Conservation (phyloP, 1,140 invertebrate species). For the Dreissena polymorpha region DNA sequence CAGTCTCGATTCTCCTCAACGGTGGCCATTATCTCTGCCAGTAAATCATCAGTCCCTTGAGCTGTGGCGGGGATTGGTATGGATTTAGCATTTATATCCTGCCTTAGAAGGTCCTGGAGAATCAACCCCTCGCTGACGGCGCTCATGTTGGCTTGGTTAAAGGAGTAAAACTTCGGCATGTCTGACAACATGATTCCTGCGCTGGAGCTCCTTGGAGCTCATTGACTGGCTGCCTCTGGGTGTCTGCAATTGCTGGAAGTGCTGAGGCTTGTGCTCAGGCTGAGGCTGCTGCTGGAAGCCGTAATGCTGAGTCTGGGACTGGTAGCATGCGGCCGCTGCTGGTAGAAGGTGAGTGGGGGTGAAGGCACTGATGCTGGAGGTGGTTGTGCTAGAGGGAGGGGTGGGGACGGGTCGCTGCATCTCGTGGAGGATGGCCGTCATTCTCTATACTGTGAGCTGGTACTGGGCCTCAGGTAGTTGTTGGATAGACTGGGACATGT, state of each 20-base stretch:
- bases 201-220: slow-evolving; percentile 14
- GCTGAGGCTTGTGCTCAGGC: slow-evolving; percentile 33
- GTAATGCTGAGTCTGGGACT: slow-evolving; percentile 32
- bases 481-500: slow-evolving; percentile 45
- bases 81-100: slow-evolving; percentile 30
- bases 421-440: slow-evolving; percentile 45
- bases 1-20: slow-evolving; percentile 35
- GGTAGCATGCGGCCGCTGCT: slow-evolving; percentile 20
- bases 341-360: slow-evolving; percentile 28
- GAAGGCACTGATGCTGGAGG: slow-evolving; percentile 27
- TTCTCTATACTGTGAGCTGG: slow-evolving; percentile 34
- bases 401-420: slow-evolving; percentile 33
- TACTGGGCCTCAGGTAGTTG: slow-evolving; percentile 44
- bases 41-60: slow-evolving; percentile 34
- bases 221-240: slow-evolving; percentile 21
- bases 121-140: slow-evolving; percentile 27
- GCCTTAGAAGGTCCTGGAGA: slow-evolving; percentile 17
- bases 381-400: slow-evolving; percentile 26
- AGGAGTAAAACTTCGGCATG: slow-evolving; percentile 24
- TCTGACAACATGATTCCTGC: slow-evolving; percentile 35
- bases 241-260: slow-evolving; percentile 40
- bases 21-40: slow-evolving; percentile 31
- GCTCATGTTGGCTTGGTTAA: slow-evolving; percentile 36
- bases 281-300: slow-evolving; percentile 33
- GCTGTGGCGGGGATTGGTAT: slow-evolving; percentile 33